Evolutionary conservation across 2,888 invertebrate species (phyloP).

Genomic region (Eilema caniola): DNA sequence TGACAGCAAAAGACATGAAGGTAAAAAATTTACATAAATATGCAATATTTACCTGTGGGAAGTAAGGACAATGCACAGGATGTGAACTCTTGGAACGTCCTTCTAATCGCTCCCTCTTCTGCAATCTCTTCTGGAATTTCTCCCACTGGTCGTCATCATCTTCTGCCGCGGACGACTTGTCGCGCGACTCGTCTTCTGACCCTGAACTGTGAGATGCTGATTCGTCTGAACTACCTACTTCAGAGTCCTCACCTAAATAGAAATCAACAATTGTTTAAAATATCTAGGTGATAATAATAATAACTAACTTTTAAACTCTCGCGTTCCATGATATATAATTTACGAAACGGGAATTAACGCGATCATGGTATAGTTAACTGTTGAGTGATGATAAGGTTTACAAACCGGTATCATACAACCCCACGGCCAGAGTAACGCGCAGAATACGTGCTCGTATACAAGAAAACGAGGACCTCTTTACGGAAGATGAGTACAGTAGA

Average conservation of each 20-base stretch:
- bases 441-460: no score
- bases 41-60: slow-evolving; percentile 90
- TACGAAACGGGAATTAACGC: no score
- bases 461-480: no score
- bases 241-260: slow-evolving; percentile 74
- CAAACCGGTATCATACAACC: no score
- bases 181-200: slow-evolving; percentile 87
- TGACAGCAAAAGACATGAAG: no score
- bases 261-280: background rate
- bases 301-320: no score
- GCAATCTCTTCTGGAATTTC: slow-evolving; percentile 95
- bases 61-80: slow-evolving; percentile 98
- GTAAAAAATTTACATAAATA: background rate
- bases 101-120: slow-evolving; percentile 96
- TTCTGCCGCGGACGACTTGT: slow-evolving; percentile 87
- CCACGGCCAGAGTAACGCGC: no score
- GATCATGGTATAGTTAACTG: no score
- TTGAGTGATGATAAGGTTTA: no score
- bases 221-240: slow-evolving; percentile 76
- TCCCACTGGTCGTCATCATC: slow-evolving; percentile 98
- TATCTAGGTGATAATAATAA: background rate
- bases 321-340: no score
- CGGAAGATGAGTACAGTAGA: no score
- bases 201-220: slow-evolving; percentile 81
- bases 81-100: slow-evolving; percentile 98